Evolutionary conservation across 2,888 invertebrate genomes (phyloP), one percentile per base, ranked within the genome.

Genomic region (Drosophila pullipes): DNA sequence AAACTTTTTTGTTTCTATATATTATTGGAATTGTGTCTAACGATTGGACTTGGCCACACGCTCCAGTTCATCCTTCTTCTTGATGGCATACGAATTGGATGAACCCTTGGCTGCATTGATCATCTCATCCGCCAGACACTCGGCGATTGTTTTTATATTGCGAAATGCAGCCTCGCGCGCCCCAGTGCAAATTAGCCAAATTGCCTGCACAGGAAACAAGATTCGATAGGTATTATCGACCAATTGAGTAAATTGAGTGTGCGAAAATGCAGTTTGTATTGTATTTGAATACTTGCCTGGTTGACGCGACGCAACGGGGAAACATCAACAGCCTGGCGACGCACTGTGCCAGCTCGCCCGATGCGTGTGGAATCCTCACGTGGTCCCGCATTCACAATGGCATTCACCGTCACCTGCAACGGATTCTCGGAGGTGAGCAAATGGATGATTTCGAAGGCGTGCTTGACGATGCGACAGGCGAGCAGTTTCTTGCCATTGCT

Each of bases 41-140:
- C 99, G 97, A 96, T 99, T 99, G 94, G 99, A 99, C 95, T 99
- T 99, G 93, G 99, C 99, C 89, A 99, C 99, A 95, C 99, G 98
- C 95, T 99, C 99, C 94, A 99, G 95, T 95, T 99, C 99, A 94
- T 99, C 99, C 95, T 99, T 99, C 96, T 99, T 99, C 95, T 99
- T 99, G 94, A 99, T 99, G 85, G 99, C 99, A 93, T 99, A 99
- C 37, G 99, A 99, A 95, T 99, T 99, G 72, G 99, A 99, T 75
- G 99, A 99, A 82, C 99, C 99, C 96, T 99, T 99, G 64, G 99
- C 99, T 85, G 99, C 99, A 93, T 99, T 99, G 93, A 99, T 99
- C 65, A 99, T 96, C 94, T 99, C 99, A 95, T 99, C 99, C 92
- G 99, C 99, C 91, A 99, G 95, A 94, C 99, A 99, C 94, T 99